These are phyloP conservation scores for Rhinella marina DNA, from an alignment of 2,797 vertebrate genomes.

Conservation along the genomic window DNA sequence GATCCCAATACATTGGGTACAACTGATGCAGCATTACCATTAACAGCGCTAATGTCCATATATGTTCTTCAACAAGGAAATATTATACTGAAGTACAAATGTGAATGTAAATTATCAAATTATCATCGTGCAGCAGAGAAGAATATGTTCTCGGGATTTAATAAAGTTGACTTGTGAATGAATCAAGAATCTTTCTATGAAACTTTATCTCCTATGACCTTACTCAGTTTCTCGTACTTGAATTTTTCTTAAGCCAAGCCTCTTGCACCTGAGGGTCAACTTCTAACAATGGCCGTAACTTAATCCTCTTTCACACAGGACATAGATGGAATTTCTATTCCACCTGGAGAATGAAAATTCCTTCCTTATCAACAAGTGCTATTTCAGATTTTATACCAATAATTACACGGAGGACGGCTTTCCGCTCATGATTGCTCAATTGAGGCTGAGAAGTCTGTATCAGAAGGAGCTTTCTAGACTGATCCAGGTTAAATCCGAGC, in stretches of 20 bases:
- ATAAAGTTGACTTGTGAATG: background rate
- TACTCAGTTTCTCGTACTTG: conserved; percentile 34
- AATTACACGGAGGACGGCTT: conserved; percentile 48
- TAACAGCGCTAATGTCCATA: background rate
- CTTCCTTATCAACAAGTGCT: conserved; percentile 59
- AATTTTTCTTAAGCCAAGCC: conserved; percentile 41
- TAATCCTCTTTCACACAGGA: conserved; percentile 42
- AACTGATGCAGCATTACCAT: background rate
- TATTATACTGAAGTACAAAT: background rate
- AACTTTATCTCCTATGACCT: conserved; percentile 13
- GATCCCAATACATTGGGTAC: background rate
- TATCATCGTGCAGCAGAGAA: background rate
- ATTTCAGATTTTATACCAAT: conserved; percentile 50
- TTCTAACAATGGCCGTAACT: conserved; percentile 50
- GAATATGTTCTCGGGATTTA: background rate
- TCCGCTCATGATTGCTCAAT: conserved; percentile 24
- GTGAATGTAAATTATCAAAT: background rate
- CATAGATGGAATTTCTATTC: conserved; percentile 60
- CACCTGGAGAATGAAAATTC: conserved; percentile 53
- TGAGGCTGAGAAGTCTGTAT: background rate
- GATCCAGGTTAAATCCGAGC: background rate
- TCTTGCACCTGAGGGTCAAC: conserved; percentile 52
- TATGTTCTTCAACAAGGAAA: background rate
- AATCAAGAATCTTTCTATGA: conserved; percentile 27
- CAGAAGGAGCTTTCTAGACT: background rate